Conservation (phyloP, 2,888 invertebrate genomes). For the Thecophora atra region DNA sequence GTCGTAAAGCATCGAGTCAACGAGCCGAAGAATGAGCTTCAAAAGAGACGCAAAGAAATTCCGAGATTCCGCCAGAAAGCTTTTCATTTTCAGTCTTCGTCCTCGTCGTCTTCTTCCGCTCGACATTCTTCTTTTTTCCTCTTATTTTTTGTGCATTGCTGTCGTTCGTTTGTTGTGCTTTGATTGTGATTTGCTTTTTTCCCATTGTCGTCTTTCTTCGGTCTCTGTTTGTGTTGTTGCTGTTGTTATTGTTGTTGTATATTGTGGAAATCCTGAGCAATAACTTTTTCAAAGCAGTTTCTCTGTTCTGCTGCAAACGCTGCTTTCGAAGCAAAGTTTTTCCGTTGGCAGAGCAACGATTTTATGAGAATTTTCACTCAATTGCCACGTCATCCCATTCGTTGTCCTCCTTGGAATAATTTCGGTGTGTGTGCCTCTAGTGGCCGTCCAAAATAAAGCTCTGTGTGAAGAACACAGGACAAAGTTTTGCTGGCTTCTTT, state of each 20-base stretch:
- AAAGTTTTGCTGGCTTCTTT: background rate
- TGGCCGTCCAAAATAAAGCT: background rate
- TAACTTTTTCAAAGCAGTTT: slow-evolving; percentile 10
- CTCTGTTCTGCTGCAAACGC: background rate
- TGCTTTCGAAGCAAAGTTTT: background rate
- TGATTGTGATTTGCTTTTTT: background rate
- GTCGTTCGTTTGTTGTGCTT: background rate
- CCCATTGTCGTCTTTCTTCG: background rate
- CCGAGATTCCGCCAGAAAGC: slow-evolving; percentile 14
- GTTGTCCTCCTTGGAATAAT: too few species aligned
- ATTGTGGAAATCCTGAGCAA: slow-evolving; percentile 26
- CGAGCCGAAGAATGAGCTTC: slow-evolving; percentile 40
- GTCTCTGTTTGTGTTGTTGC: too few species aligned
- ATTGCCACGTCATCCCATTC: too few species aligned
- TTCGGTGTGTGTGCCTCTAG: slow-evolving; percentile 11
- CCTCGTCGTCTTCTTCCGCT: background rate
- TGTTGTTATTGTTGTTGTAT: slow-evolving; percentile 3
- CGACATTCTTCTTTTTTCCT: background rate
- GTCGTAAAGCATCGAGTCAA: slow-evolving; percentile 40
- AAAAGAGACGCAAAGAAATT: slow-evolving; percentile 30
- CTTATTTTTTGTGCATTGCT: background rate
- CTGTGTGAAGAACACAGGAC: background rate
- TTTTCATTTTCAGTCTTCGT: background rate
- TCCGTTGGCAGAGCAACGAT: background rate
- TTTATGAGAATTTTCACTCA: too few species aligned